Percentiles rank a stretch among this genome's conserved stretches.
Conservation (phyloP, 2,888 invertebrate genomes). For the Stenurella melanura region DNA sequence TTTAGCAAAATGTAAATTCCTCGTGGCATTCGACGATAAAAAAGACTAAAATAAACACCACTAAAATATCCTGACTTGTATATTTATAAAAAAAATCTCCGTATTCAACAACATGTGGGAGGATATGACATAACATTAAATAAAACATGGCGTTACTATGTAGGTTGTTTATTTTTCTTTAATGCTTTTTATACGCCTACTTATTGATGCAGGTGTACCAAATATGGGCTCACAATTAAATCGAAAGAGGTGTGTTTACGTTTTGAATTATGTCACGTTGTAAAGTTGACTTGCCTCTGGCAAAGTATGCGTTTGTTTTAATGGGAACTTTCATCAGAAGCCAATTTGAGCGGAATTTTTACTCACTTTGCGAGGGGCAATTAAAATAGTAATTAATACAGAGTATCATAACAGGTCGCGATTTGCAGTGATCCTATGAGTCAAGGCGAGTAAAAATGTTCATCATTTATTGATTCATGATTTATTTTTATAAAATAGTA, state of each 20-base stretch:
- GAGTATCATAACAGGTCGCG: too few species aligned
- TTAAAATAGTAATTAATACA: background rate
- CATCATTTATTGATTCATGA: too few species aligned
- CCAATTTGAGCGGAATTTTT: background rate
- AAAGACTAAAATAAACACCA: background rate
- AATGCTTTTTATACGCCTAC: slow-evolving; percentile 25
- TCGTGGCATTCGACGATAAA: background rate
- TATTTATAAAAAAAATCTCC: background rate
- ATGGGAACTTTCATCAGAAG: background rate
- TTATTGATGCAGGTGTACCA: slow-evolving; percentile 31
- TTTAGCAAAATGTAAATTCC: slow-evolving; percentile 1
- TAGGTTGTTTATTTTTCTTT: slow-evolving; percentile 34
- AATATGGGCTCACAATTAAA: slow-evolving; percentile 25
- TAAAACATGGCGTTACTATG: slow-evolving; percentile 25
- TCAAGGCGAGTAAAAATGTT: too few species aligned
- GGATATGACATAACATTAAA: slow-evolving; percentile 25
- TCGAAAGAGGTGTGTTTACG: slow-evolving; percentile 27
- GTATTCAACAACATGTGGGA: slow-evolving; percentile 19
- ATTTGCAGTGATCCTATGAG: too few species aligned
- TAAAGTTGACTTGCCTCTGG: background rate
- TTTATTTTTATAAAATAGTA: too few species aligned
- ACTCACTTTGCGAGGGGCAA: background rate
- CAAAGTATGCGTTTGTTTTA: background rate
- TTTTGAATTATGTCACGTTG: slow-evolving; percentile 25
- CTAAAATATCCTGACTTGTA: background rate